Evolutionary conservation across 2,113 vertebrate genomes (phyloP).

Genomic region (Ifrita kowaldi): DNA sequence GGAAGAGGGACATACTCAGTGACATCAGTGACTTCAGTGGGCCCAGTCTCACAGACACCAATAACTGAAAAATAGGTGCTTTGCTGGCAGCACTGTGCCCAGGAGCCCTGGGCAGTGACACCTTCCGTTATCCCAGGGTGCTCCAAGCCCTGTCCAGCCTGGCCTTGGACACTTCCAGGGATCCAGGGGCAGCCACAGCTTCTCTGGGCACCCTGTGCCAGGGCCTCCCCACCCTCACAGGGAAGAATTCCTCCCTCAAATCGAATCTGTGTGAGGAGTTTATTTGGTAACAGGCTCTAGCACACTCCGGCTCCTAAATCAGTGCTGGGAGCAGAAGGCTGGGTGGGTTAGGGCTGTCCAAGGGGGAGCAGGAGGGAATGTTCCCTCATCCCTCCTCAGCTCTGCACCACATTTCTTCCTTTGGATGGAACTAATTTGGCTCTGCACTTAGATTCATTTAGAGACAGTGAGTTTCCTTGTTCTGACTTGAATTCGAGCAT

Average conservation of each 20-base stretch:
- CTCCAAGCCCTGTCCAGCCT: rapidly evolving
- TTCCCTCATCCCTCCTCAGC: not conserved
- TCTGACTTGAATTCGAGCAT: not conserved
- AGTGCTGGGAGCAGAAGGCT: not conserved
- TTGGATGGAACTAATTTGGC: not conserved
- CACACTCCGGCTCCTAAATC: not conserved
- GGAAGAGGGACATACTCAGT: not conserved
- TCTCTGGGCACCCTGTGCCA: not conserved
- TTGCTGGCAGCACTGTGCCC: not conserved
- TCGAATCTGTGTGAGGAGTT: not conserved
- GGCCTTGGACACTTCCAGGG: not conserved
- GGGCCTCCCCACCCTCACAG: rapidly evolving
- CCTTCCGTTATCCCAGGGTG: not conserved
- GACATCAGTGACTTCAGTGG: not conserved
- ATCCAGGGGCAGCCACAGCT: not conserved
- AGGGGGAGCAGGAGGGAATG: not conserved
- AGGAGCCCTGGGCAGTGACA: not conserved
- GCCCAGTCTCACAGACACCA: not conserved
- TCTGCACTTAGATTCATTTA: not conserved
- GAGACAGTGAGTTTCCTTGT: not conserved
- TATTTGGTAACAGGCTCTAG: not conserved
- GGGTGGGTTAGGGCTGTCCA: not conserved
- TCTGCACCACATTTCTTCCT: not conserved
- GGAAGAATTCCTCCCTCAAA: not conserved
- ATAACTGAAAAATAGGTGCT: not conserved